Evolutionary conservation across 2,888 invertebrate species (phyloP).

Genomic region (Lydus trimaculatus): DNA sequence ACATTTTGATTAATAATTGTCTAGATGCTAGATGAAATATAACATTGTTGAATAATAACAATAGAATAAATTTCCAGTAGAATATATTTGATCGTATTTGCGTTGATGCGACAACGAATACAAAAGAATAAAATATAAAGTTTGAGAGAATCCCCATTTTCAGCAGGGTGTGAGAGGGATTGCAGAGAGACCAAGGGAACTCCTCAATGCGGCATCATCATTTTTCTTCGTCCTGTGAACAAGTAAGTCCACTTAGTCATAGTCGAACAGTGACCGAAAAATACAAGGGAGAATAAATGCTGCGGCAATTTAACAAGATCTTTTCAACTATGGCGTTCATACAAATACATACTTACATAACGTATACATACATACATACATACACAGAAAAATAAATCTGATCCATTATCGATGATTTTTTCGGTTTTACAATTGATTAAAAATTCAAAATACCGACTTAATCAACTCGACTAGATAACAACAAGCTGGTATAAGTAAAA

Average conservation of each 20-base stretch:
- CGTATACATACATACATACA: neutral
- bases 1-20: neutral
- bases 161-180: conserved; percentile 53
- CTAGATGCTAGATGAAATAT: neutral
- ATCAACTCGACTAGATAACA: neutral
- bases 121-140: conserved; percentile 44
- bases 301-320: conserved; percentile 53
- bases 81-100: conserved; percentile 41
- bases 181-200: conserved; percentile 55
- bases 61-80: neutral
- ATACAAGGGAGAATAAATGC: conserved; percentile 53
- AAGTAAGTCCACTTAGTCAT: conserved; percentile 66
- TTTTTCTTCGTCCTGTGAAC: conserved; percentile 65
- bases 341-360: conserved; percentile 16
- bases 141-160: conserved; percentile 52
- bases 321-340: conserved; percentile 38
- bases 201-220: conserved; percentile 63
- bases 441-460: neutral
- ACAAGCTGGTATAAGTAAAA: neutral
- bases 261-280: conserved; percentile 58
- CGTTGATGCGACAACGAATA: conserved; percentile 39
- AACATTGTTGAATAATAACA: conserved; percentile 1
- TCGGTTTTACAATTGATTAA: neutral
- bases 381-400: conserved; percentile 41
- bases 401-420: neutral